Evolutionary conservation across 2,888 invertebrate genomes (phyloP).

Genomic region (Drosophila putrida): DNA sequence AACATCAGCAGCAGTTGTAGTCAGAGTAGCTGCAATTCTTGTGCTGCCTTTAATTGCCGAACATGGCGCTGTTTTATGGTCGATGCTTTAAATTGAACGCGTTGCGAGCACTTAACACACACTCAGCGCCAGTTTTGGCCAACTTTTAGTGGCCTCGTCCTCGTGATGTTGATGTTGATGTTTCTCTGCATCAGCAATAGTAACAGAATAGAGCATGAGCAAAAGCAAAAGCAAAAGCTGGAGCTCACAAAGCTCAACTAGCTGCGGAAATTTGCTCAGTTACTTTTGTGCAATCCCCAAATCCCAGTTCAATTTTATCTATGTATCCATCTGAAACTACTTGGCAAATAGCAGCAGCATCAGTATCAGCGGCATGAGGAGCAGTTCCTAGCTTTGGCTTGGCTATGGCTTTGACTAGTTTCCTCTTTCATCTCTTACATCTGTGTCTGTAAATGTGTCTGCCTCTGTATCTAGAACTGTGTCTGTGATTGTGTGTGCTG

Average conservation of each 20-base stretch:
- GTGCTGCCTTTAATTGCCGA: slow-evolving; percentile 66
- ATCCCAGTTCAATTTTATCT: slow-evolving; percentile 82
- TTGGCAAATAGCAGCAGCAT: slow-evolving; percentile 64
- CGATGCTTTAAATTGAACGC: slow-evolving; percentile 60
- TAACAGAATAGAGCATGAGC: slow-evolving; percentile 10
- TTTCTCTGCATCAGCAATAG: slow-evolving; percentile 43
- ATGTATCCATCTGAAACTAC: slow-evolving; percentile 79
- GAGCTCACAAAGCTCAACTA: slow-evolving; percentile 62
- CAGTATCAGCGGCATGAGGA: slow-evolving; percentile 11
- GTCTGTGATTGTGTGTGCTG: slow-evolving; percentile 33
- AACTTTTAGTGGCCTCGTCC: slow-evolving; percentile 30
- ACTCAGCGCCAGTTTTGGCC: slow-evolving; percentile 28
- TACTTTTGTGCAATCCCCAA: slow-evolving; percentile 80
- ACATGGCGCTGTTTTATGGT: slow-evolving; percentile 50
- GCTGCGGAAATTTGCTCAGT: slow-evolving; percentile 82
- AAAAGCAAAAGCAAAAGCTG: slow-evolving; percentile 12
- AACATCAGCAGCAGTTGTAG: slow-evolving; percentile 10
- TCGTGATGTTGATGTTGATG: slow-evolving; percentile 23
- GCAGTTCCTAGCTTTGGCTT: slow-evolving; percentile 3
- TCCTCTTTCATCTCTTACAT: slow-evolving; percentile 10
- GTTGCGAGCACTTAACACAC: slow-evolving; percentile 49
- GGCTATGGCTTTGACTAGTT: slow-evolving; percentile 9
- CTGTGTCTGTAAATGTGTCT: slow-evolving; percentile 12
- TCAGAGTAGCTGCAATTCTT: slow-evolving; percentile 24
- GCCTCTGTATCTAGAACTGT: slow-evolving; percentile 5